Evolutionary conservation across 2,797 vertebrate species (phyloP), one percentile per base, ranked within the genome.

Genomic region (Kryptolebias ocellatus): DNA sequence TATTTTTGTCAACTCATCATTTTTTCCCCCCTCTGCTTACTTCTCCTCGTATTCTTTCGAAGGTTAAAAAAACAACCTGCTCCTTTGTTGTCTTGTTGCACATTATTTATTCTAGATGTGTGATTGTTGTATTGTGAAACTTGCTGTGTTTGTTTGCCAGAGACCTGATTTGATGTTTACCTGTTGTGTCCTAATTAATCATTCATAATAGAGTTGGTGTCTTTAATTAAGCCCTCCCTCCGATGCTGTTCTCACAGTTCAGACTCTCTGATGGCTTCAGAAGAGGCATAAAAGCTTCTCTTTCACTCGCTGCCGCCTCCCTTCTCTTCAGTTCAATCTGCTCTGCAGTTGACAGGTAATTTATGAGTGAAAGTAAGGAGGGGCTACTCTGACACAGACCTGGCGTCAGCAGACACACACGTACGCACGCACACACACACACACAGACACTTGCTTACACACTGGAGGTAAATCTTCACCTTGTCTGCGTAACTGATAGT

Each of bases 341-440:
- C 80, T 91, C 79, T 79, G 86, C 87, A 62, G 88, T 66, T 87
- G 88, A 91, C 87, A 87, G 85, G 87, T 91, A 87, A 89, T 94
- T 92, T 92, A 92, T 91, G 87, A 89, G 80, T 31, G 64, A 62
- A 42, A 61, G 61, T 67, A 67, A 37, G 63, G 65, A 37, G 74
- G 69, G 74, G 63, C 27, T 27, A 20, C 58, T 66, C 63, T 76
- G 75, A 83, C 70, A 81, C 67, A 81, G 78, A 81, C 80, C 83
- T 84, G 72, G 79, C 62, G 53, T 86, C 82, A 88, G 80, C 82
- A 74, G 31, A 60, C 76, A 58, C 61, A 64, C 78, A 24, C 20
- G 20, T 24, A 24, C 20, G 72, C 24, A 56, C 59, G 57, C 52
- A 64, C 60, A 56, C 46, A 9, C 46, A 42, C 53, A 61, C 51